A percentile compares a stretch with the other conserved stretches of the same genome.
phyloP scores from a whole-genome alignment of 2,113 vertebrate species.

The Oreotragus oreotragus region DNA sequence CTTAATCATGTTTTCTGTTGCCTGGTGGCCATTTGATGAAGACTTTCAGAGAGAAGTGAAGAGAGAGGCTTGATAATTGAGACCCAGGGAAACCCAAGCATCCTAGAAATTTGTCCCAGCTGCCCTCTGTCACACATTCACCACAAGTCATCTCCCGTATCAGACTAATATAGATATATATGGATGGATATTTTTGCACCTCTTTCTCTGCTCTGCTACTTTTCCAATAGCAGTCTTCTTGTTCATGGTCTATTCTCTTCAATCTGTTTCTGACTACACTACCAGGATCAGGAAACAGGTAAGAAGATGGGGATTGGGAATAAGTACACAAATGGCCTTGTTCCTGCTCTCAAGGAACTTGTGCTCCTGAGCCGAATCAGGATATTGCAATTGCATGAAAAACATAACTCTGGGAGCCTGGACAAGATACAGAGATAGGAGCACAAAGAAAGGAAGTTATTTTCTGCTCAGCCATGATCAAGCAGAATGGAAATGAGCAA shows the following conservation, averaged over 20 bases:
- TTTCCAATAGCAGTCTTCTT: background rate
- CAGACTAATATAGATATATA: background rate
- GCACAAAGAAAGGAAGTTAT: background rate
- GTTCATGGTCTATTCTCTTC: background rate
- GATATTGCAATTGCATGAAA: background rate
- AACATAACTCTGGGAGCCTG: background rate
- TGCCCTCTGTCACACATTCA: background rate
- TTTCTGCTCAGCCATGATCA: background rate
- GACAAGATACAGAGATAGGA: background rate
- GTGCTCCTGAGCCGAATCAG: background rate
- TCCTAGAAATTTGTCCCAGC: background rate
- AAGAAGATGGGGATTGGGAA: background rate
- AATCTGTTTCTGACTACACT: background rate
- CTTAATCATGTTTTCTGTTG: background rate
- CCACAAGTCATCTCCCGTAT: background rate
- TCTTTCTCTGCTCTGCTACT: background rate
- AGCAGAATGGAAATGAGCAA: background rate
- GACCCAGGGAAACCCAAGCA: background rate
- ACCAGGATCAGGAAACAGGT: background rate
- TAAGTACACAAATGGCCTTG: background rate
- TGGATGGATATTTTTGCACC: background rate
- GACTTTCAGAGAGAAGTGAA: background rate
- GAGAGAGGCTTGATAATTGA: background rate
- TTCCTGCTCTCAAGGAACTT: background rate
- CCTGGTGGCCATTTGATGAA: background rate